These are phyloP conservation scores for Kryptolebias ocellatus DNA, from an alignment of 2,797 vertebrate genomes.

Conservation along the genomic window DNA sequence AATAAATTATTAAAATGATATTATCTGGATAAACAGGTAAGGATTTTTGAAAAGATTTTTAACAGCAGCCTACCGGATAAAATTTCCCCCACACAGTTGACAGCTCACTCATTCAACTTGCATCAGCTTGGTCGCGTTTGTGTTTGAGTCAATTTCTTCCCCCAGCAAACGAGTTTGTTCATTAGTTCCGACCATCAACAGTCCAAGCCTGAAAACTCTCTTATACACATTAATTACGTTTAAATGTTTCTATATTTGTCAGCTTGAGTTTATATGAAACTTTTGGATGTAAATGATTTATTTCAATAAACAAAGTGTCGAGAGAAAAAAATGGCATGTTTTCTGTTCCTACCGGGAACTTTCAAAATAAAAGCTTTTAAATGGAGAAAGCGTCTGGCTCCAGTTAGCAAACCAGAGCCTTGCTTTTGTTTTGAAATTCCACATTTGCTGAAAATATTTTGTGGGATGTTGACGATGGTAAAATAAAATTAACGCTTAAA, in stretches of 20 bases:
- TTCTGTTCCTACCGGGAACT: background rate
- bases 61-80: slow-evolving; percentile 38
- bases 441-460: background rate
- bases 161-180: slow-evolving; percentile 7
- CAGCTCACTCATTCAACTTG: slow-evolving; percentile 73
- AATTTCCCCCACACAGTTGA: slow-evolving; percentile 12
- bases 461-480: background rate
- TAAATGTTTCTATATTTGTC: rapidly evolving
- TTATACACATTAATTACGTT: background rate
- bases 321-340: background rate
- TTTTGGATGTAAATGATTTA: background rate
- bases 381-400: rapidly evolving
- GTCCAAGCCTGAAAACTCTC: rapidly evolving
- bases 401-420: background rate
- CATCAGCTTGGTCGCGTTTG: slow-evolving; percentile 63
- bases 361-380: slow-evolving; percentile 59
- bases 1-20: background rate
- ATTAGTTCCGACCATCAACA: slow-evolving; percentile 43
- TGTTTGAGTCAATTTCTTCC: slow-evolving; percentile 54
- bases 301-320: background rate
- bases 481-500: background rate
- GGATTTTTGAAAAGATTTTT: background rate
- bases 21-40: background rate
- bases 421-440: slow-evolving; percentile 49
- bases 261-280: rapidly evolving